Evolutionary conservation across 2,888 invertebrate species (phyloP).

Genomic region (Ophioninae sp.): DNA sequence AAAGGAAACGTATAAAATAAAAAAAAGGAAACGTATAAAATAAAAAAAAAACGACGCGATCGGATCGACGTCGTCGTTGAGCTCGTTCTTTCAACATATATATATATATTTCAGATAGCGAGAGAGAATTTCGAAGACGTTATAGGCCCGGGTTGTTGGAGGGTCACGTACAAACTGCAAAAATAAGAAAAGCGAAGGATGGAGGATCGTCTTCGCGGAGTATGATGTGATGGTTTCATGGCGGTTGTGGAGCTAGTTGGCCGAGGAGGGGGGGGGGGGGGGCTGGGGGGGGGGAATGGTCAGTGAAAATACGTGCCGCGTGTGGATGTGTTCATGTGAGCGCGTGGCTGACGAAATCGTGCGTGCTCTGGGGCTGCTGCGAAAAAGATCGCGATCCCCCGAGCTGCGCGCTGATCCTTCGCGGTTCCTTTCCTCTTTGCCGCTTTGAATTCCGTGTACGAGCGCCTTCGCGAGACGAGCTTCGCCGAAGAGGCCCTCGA

Average conservation of each 20-base stretch:
- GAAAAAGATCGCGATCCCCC: constrained; percentile 39
- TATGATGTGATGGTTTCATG: constrained; percentile 10
- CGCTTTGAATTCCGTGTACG: constrained; percentile 21
- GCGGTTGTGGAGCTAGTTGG: not conserved
- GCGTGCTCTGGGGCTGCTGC: constrained; percentile 52
- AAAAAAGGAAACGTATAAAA: constrained; percentile 51
- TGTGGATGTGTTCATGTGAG: constrained; percentile 55
- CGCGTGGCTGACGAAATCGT: constrained; percentile 62
- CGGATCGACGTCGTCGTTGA: constrained; percentile 60
- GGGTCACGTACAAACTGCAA: constrained; percentile 61
- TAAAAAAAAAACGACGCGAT: constrained; percentile 56
- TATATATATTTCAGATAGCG: constrained; percentile 1
- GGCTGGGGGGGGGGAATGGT: not conserved
- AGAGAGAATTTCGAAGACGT: constrained; percentile 46
- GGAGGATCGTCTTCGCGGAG: constrained; percentile 37
- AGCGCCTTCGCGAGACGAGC: constrained; percentile 47
- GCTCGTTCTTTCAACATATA: constrained; percentile 22
- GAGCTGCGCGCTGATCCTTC: constrained; percentile 36
- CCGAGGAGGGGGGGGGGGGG: not conserved
- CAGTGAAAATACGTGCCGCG: constrained; percentile 34
- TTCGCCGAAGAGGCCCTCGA: constrained; percentile 38
- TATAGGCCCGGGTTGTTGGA: constrained; percentile 61
- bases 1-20: constrained; percentile 14
- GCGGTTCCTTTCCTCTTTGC: constrained; percentile 38
- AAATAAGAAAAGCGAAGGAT: constrained; percentile 50